Conservation (phyloP, 2,888 invertebrate genomes). For the Phortica okadai region DNA sequence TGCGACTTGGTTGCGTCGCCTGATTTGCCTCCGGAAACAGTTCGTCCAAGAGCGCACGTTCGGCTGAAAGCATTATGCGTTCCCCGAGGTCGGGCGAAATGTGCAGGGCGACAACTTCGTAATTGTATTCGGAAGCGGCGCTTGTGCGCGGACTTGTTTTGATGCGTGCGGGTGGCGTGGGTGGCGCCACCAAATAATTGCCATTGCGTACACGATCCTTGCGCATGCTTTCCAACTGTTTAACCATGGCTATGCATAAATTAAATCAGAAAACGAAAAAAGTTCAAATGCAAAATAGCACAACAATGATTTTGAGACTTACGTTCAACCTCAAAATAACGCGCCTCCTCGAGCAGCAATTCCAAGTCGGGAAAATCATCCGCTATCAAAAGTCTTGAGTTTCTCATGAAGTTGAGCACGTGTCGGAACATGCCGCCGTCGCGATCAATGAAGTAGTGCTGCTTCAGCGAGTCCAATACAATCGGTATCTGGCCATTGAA, state of each 20-base stretch:
- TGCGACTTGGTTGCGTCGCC: conserved; percentile 85
- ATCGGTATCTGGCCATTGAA: conserved; percentile 98
- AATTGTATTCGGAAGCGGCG: conserved; percentile 77
- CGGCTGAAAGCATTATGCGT: conserved; percentile 88
- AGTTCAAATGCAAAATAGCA: background rate
- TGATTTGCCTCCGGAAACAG: conserved; percentile 87
- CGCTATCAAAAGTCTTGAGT: conserved; percentile 90
- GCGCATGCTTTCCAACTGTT: conserved; percentile 85
- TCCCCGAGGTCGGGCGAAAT: conserved; percentile 84
- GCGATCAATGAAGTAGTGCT: conserved; percentile 99
- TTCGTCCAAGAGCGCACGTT: conserved; percentile 85
- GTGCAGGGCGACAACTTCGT: conserved; percentile 90
- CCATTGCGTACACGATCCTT: conserved; percentile 83
- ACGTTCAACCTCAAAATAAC: conserved; percentile 93
- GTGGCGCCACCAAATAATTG: conserved; percentile 76
- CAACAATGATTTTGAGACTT: conserved; percentile 76
- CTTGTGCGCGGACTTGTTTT: conserved; percentile 69
- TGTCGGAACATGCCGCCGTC: conserved; percentile 99
- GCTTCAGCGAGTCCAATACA: conserved; percentile 95
- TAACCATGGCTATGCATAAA: conserved; percentile 81
- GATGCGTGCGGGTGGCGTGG: conserved; percentile 74
- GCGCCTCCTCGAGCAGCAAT: conserved; percentile 91
- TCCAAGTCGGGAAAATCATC: conserved; percentile 91
- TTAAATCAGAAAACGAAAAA: background rate
- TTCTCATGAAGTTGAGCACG: conserved; percentile 96